Percentiles rank a stretch among this genome's conserved stretches.
Conservation (phyloP, 2,888 invertebrate species). For the Meloe dianella region DNA sequence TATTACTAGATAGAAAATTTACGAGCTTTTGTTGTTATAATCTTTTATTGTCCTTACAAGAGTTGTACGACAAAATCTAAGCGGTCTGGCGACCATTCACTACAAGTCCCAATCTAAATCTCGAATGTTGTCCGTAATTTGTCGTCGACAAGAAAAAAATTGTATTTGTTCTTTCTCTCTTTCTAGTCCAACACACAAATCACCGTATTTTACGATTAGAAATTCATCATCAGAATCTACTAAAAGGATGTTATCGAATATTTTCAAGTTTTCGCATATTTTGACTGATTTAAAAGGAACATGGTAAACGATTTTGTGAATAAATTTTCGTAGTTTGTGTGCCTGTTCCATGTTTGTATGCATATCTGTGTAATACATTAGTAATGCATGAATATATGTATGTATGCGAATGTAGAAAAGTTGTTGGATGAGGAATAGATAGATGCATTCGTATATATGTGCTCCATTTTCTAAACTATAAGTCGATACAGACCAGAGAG, state of each 20-base stretch:
- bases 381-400: slow-evolving; percentile 35
- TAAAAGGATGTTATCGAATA: background rate
- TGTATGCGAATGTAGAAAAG: slow-evolving; percentile 33
- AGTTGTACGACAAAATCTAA: too few species aligned
- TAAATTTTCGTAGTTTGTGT: slow-evolving; percentile 11
- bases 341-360: background rate
- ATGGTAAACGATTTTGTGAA: background rate
- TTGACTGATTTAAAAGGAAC: background rate
- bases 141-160: too few species aligned
- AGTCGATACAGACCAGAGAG: background rate
- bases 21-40: too few species aligned
- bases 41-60: too few species aligned
- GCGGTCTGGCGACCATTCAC: too few species aligned
- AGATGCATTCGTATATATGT: background rate
- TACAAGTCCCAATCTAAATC: too few species aligned
- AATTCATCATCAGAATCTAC: background rate
- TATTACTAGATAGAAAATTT: too few species aligned
- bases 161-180: too few species aligned
- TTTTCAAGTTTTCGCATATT: slow-evolving; percentile 9
- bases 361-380: slow-evolving; percentile 19
- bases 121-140: too few species aligned
- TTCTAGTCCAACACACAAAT: too few species aligned
- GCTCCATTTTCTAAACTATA: background rate
- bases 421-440: slow-evolving; percentile 29
- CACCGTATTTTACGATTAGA: background rate